Evolutionary conservation across 64 coral and sea anemone genomes (phyloP).

Genomic region (Stylophora pistillata): DNA sequence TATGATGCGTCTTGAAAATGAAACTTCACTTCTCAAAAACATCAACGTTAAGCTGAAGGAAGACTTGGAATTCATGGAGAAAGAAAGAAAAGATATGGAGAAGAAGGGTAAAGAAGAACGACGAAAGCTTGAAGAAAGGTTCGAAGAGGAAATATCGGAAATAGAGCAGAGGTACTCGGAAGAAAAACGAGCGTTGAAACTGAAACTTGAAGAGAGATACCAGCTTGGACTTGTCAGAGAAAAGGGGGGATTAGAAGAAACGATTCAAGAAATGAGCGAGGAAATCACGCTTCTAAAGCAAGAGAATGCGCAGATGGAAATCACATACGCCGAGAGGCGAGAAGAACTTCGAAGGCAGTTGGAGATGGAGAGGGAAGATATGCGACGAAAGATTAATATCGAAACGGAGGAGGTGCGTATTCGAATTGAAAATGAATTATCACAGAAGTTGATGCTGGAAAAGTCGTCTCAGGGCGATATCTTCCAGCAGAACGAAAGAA

Average conservation of each 20-base stretch:
- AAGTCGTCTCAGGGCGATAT: conserved; percentile 40
- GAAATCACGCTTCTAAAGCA: conserved; percentile 71
- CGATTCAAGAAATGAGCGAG: conserved; percentile 68
- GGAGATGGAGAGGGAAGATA: conserved; percentile 80
- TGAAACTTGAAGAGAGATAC: conserved; percentile 80
- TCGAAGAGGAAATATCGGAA: conserved; percentile 84
- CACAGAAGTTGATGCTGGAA: conserved; percentile 79
- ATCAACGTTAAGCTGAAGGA: conserved; percentile 83
- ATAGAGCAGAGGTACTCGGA: conserved; percentile 71
- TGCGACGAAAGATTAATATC: conserved; percentile 39
- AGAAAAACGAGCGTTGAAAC: conserved; percentile 71
- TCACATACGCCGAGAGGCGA: conserved; percentile 64
- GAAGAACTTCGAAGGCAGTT: conserved; percentile 65
- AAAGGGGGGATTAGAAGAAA: conserved; percentile 67
- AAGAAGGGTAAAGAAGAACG: conserved; percentile 72
- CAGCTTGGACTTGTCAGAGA: conserved; percentile 65
- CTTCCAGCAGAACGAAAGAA: conserved; percentile 61
- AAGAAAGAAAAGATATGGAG: conserved; percentile 75
- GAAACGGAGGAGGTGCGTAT: conserved; percentile 65
- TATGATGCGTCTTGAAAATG: conserved; percentile 84
- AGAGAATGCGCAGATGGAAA: conserved; percentile 81
- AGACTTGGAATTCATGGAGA: conserved; percentile 77
- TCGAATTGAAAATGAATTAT: conserved; percentile 74
- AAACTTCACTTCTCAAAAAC: conserved; percentile 66
- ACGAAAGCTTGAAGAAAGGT: conserved; percentile 73